These are phyloP conservation scores for Globia sparganii DNA, from an alignment of 2,888 invertebrate species.

Conservation along the genomic window DNA sequence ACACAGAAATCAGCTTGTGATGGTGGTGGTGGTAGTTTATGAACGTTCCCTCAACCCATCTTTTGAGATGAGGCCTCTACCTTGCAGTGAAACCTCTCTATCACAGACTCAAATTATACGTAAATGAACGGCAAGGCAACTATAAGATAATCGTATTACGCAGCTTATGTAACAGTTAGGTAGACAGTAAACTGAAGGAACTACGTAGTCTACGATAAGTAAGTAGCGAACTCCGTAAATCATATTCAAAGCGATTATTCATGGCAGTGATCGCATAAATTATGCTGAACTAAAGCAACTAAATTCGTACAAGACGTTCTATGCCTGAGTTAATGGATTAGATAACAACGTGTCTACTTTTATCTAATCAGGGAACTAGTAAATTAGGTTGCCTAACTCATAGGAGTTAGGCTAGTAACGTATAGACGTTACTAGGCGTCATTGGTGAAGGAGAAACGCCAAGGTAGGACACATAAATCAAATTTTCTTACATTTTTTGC, in stretches of 20 bases:
- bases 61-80: not conserved
- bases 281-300: slow-evolving; percentile 60
- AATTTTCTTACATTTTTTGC: no score
- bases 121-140: not conserved
- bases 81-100: not conserved
- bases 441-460: not conserved
- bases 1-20: no score
- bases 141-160: slow-evolving; percentile 48
- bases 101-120: not conserved
- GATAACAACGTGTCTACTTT: slow-evolving; percentile 43
- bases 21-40: not conserved
- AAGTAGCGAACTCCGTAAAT: slow-evolving; percentile 57
- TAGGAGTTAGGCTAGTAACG: no score
- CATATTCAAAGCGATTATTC: slow-evolving; percentile 67
- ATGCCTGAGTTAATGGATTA: slow-evolving; percentile 64
- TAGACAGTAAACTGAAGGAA: slow-evolving; percentile 39
- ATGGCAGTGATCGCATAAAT: slow-evolving; percentile 63
- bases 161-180: slow-evolving; percentile 24
- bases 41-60: not conserved
- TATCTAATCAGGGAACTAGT: slow-evolving; percentile 29
- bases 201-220: slow-evolving; percentile 36
- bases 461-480: no score
- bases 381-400: slow-evolving; percentile 25
- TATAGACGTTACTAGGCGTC: not conserved
- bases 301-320: slow-evolving; percentile 54